These are phyloP conservation scores for Machimus atricapillus DNA, from an alignment of 2,888 invertebrate species.

Conservation along the genomic window DNA sequence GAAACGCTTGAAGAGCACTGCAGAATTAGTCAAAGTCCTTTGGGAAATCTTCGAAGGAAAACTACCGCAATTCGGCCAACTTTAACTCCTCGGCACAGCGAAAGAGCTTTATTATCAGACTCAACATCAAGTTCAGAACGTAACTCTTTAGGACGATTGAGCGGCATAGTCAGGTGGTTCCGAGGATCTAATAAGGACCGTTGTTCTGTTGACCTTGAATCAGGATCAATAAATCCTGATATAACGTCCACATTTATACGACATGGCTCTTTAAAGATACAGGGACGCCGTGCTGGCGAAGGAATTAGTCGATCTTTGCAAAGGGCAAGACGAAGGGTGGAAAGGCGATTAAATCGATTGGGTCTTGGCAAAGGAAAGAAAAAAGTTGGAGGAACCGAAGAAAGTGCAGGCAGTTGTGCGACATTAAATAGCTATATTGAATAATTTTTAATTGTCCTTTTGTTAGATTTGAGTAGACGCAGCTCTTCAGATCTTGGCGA, in stretches of 20 bases:
- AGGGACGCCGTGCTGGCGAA: conserved; percentile 60
- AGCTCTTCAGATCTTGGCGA: conserved; percentile 84
- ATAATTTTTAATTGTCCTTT: conserved; percentile 17
- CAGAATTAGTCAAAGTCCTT: conserved; percentile 78
- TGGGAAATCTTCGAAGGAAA: conserved; percentile 77
- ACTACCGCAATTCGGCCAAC: conserved; percentile 64
- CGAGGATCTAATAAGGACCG: conserved; percentile 67
- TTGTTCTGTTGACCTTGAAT: conserved; percentile 65
- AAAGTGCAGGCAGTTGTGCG: conserved; percentile 79
- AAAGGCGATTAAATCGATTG: conserved; percentile 85
- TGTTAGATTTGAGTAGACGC: conserved; percentile 74
- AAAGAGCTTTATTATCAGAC: conserved; percentile 72
- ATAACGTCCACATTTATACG: conserved; percentile 67
- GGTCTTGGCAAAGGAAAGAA: conserved; percentile 86
- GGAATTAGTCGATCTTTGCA: conserved; percentile 72
- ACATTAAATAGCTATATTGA: conserved; percentile 36
- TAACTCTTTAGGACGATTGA: conserved; percentile 67
- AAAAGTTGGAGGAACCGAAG: conserved; percentile 87
- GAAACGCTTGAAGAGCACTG: conserved; percentile 77
- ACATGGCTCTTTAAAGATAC: conserved; percentile 62
- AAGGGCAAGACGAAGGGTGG: conserved; percentile 86
- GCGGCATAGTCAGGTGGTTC: conserved; percentile 76
- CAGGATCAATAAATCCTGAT: conserved; percentile 66
- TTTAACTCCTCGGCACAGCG: conserved; percentile 84
- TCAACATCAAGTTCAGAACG: conserved; percentile 63